A percentile compares a stretch with the other conserved stretches of the same genome.
Evolutionary conservation across 2,888 invertebrate species (phyloP).

Genomic region (Phengaris arion): DNA sequence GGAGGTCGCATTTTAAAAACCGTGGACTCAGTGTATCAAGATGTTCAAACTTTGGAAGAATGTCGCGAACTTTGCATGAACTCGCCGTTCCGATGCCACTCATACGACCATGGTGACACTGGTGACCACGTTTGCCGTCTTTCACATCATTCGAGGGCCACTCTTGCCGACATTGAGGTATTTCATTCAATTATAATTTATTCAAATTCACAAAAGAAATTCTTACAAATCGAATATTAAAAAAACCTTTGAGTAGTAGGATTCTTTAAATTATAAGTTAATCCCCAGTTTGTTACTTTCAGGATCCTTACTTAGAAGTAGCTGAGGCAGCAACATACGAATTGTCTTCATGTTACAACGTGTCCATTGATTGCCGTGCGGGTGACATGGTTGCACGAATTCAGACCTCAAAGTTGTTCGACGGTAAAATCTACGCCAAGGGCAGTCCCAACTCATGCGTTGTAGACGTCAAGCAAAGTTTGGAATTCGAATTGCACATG

Average conservation of each 20-base stretch:
- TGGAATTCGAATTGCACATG: constrained; percentile 95
- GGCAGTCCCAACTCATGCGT: constrained; percentile 96
- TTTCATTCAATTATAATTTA: constrained; percentile 12
- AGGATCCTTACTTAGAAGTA: constrained; percentile 94
- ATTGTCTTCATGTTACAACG: constrained; percentile 95
- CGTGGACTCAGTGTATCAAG: constrained; percentile 95
- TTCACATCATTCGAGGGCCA: constrained; percentile 93
- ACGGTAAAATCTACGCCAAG: constrained; percentile 96
- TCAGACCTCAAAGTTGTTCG: constrained; percentile 94
- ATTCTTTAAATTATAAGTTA: not conserved
- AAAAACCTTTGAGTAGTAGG: not conserved
- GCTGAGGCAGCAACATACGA: constrained; percentile 95
- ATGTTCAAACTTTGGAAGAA: constrained; percentile 91
- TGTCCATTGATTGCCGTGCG: constrained; percentile 93
- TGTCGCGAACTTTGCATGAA: constrained; percentile 93
- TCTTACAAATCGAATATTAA: not conserved
- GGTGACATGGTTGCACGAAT: constrained; percentile 96
- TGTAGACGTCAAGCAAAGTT: constrained; percentile 90
- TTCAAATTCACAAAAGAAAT: too few species aligned
- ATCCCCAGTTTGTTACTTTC: constrained; percentile 35
- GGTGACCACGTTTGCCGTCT: constrained; percentile 95
- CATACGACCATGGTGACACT: constrained; percentile 95
- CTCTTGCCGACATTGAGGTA: constrained; percentile 92
- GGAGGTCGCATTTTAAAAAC: constrained; percentile 94
- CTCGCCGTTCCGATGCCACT: constrained; percentile 94